Evolutionary conservation across 2,797 vertebrate genomes (phyloP), one percentile per base, ranked within the genome.

Genomic region (Lutjanus argentimaculatus): DNA sequence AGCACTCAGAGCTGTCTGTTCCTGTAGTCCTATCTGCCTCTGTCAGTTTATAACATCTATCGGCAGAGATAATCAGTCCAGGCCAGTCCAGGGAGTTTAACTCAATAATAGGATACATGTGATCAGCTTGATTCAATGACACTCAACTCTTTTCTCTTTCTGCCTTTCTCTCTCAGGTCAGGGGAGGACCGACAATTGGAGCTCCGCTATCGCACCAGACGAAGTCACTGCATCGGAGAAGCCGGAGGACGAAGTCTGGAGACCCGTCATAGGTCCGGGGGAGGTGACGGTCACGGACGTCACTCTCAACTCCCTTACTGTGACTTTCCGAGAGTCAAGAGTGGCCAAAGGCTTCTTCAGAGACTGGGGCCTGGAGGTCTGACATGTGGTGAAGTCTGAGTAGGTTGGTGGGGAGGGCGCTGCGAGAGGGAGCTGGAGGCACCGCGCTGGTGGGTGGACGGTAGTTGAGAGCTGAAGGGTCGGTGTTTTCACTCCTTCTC

Each of bases 231-330:
- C 40, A 3, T 77, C 81, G 19, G 86, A 90, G 72, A 82, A 83
- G 72, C 55, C 72, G 3, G 78, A 65, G 13, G 6, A n/a, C 1
- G 56, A 73, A 2, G 19, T 62, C 22, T 96, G 95, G 95, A 92
- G 72, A 55, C 94, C 95, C 4, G 25, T 84, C 22, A 15, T 83
- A 43, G 53, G 72, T 21, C 86, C 91, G 0, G 97, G 96, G 15
- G 97, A 97, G 91, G 96, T 99, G 93, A 99, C 97, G 14, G 97
- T 99, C 94, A 99, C 98, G 0, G 98, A 99, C 85, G 96, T 99
- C 96, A 99, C 98, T 8, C 96, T 99, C 93, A 99, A 99, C 95
- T 97, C 97, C 77, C 93, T 99, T 92, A 99, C 98, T 5, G 98
- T 99, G 93, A 99, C 98, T 89, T 99, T 99, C 94, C 95, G 96